Percentiles rank a stretch among this genome's conserved stretches.
Evolutionary conservation across 1,140 invertebrate species (phyloP).

Genomic region (Drosophila watanabei): DNA sequence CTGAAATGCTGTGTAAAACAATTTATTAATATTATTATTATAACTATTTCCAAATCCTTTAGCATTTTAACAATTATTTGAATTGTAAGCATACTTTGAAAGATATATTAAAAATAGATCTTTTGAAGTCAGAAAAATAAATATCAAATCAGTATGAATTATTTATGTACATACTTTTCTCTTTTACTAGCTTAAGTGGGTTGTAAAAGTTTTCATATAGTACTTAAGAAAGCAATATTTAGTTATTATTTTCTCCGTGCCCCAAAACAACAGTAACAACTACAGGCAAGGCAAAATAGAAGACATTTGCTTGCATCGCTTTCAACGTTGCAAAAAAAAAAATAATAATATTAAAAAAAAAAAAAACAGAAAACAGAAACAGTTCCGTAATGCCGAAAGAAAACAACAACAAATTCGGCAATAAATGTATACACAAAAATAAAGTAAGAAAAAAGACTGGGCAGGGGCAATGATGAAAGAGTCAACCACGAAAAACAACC

Average conservation of each 20-base stretch:
- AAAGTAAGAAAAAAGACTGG: slow-evolving; percentile 21
- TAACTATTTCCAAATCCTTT: too few relatives aligned
- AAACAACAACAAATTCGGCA: slow-evolving; percentile 63
- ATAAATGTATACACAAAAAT: slow-evolving; percentile 34
- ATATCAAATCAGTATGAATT: neutral
- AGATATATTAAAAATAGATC: too few relatives aligned
- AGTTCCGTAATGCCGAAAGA: slow-evolving; percentile 69
- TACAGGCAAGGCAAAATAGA: slow-evolving; percentile 12
- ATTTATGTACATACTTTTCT: neutral
- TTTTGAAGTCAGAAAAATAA: too few relatives aligned
- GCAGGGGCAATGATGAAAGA: slow-evolving; percentile 50
- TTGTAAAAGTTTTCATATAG: neutral
- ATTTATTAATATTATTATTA: too few relatives aligned
- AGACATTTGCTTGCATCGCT: too few relatives aligned
- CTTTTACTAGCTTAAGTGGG: neutral
- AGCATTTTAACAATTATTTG: too few relatives aligned
- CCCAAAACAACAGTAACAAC: slow-evolving; percentile 10
- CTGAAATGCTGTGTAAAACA: neutral
- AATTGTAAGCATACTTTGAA: too few relatives aligned
- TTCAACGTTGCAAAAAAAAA: slow-evolving; percentile 37
- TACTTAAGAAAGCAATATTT: neutral
- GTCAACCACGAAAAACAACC: slow-evolving; percentile 53
- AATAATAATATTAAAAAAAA: too few relatives aligned
- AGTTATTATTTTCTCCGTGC: neutral
- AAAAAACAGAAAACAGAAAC: slow-evolving; percentile 57